Evolutionary conservation across 1,140 invertebrate genomes (phyloP).

Genomic region (Drosophila insularis): DNA sequence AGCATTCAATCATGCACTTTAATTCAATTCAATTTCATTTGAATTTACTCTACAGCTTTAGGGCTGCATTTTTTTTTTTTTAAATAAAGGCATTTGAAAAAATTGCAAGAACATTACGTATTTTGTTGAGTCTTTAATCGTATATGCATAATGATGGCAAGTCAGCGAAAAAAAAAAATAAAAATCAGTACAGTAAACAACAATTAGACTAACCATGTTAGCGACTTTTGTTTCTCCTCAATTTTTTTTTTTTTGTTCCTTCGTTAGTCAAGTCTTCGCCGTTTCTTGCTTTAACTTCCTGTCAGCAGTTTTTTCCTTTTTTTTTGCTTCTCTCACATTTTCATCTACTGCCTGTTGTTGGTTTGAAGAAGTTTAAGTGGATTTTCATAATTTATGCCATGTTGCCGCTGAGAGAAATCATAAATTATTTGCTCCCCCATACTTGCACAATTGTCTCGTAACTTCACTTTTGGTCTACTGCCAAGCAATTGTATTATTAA

Average conservation of each 20-base stretch:
- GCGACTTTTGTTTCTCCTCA: conserved; percentile 53
- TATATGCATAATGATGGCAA: neutral
- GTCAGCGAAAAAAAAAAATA: neutral
- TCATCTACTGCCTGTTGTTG: conserved; percentile 29
- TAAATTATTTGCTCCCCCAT: conserved; percentile 59
- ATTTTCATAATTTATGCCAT: conserved; percentile 80
- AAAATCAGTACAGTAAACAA: conserved; percentile 22
- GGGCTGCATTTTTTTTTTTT: no score
- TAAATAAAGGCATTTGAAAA: no score
- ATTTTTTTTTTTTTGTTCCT: conserved; percentile 30
- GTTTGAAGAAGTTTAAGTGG: conserved; percentile 73
- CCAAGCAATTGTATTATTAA: conserved; percentile 73
- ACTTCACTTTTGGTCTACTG: conserved; percentile 34
- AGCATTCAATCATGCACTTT: conserved; percentile 57
- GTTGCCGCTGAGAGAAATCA: conserved; percentile 57
- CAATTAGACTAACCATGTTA: conserved; percentile 40
- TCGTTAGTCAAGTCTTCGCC: conserved; percentile 48
- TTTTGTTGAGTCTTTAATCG: no score
- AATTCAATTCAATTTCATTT: conserved; percentile 53
- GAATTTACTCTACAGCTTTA: conserved; percentile 18
- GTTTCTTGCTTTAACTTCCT: neutral
- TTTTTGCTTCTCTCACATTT: neutral
- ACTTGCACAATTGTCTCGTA: conserved; percentile 15
- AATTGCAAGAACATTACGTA: no score
- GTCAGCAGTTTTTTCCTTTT: neutral